Evolutionary conservation across 2,797 vertebrate genomes (phyloP).

Genomic region (Sebastes jordani): DNA sequence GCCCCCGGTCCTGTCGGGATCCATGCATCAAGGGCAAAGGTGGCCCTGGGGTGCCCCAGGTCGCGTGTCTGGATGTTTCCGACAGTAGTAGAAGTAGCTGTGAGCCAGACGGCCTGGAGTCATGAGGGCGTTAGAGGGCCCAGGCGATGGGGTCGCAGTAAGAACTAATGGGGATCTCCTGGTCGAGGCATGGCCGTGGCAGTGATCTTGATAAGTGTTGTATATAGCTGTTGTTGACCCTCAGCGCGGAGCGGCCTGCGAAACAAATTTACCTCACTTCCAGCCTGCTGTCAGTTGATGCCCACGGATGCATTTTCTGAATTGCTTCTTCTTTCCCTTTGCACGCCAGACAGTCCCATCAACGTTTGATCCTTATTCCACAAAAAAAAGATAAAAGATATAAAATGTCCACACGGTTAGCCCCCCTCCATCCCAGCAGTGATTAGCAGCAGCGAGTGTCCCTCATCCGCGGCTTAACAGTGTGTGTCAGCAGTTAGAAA

Average conservation of each 20-base stretch:
- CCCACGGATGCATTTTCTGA: not conserved
- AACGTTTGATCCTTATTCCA: conserved; percentile 35
- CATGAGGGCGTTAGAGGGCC: conserved; percentile 68
- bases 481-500: conserved; percentile 47
- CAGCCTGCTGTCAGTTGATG: conserved; percentile 20
- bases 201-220: not conserved
- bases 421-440: conserved; percentile 74
- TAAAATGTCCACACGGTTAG: conserved; percentile 41
- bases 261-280: conserved; percentile 11
- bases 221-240: not conserved
- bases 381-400: conserved; percentile 7
- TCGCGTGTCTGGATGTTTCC: conserved; percentile 20
- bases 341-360: conserved; percentile 15
- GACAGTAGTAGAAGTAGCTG: conserved; percentile 25
- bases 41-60: conserved; percentile 60
- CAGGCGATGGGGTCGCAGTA: conserved; percentile 11
- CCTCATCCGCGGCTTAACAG: conserved; percentile 27
- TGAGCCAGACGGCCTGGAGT: conserved; percentile 55
- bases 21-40: conserved; percentile 73
- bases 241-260: not conserved
- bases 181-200: conserved; percentile 38
- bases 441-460: conserved; percentile 54
- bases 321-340: not conserved
- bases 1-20: conserved; percentile 65
- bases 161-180: conserved; percentile 31